Conservation (phyloP, 2,113 vertebrate species). For the Solenodon paradoxus region DNA sequence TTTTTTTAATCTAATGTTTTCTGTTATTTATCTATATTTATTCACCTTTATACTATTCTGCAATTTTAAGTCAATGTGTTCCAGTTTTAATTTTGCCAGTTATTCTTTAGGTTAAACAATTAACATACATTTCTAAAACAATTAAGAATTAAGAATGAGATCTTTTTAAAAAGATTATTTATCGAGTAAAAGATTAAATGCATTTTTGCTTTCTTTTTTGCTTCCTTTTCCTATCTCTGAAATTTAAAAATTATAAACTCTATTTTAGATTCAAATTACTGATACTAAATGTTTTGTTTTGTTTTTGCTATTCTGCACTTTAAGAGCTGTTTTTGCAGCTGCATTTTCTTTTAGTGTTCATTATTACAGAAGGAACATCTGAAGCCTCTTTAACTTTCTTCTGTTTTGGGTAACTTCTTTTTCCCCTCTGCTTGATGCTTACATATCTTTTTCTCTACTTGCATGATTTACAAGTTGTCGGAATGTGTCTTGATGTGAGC, state of each 20-base stretch:
- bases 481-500: neutral
- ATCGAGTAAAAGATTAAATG: neutral
- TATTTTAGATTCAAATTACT: neutral
- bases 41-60: neutral
- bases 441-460: neutral
- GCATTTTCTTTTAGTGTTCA: neutral
- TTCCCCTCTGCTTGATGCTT: neutral
- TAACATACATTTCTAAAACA: neutral
- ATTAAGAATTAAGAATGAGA: constrained; percentile 7
- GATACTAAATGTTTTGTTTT: neutral
- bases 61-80: neutral
- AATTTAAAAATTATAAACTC: neutral
- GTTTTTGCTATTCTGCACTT: neutral
- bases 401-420: neutral
- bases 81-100: neutral
- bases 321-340: neutral
- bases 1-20: no score
- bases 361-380: neutral
- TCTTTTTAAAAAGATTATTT: neutral
- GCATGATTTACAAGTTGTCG: neutral
- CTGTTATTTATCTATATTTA: no score
- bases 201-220: no score
- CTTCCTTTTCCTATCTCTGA: neutral
- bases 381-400: neutral
- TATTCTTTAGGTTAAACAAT: neutral